Evolutionary conservation across 2,797 vertebrate species (phyloP), one percentile per base, ranked within the genome.

Genomic region (Lophius americanus): DNA sequence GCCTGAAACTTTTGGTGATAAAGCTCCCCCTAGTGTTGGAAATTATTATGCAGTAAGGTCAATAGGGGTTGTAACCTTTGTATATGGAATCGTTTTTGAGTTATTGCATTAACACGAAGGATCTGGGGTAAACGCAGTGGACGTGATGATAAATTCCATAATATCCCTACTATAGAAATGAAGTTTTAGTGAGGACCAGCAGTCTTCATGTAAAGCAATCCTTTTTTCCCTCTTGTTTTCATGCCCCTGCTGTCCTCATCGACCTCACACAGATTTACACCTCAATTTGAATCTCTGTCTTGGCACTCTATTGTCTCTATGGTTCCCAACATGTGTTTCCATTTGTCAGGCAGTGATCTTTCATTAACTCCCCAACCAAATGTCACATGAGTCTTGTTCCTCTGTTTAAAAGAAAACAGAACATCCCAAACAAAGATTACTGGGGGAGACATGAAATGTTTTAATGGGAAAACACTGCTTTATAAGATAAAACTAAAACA

Each of bases 291-390:
- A 82, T 89, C 91, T 88, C 83, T 78, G 51, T 55, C 33, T 72
- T 84, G 88, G 83, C 88, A 69, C 71, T 77, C 42, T 44, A 63
- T 82, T 85, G 85, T 89, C 78, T 82, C 74, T 51, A 55, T 66
- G 72, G 69, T 70, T 66, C 11, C 10, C 50, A 65, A 35, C 91
- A 92, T 90, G 81, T 91, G 90, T 92, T 89, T 86, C 87, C 79
- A 85, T 88, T 89, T 74, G 88, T 92, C 90, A 85, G 72, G 14
- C 79, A 46, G 41, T 39, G 60, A 49, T 73, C 62, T 69, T 61
- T 68, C 38, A 50, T 76, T 75, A 61, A 73, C 49, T 47, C 77
- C 58, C 35, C 68, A 47, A 35, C 73, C 4, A n/a, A 63, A 48
- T 76, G 73, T 87, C 74, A 86, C 75, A 84, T 78, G 73, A 84